Evolutionary conservation across 1,140 invertebrate species (phyloP), one percentile per base, ranked within the genome.

Genomic region (Bursaphelenchus mucronatus): DNA sequence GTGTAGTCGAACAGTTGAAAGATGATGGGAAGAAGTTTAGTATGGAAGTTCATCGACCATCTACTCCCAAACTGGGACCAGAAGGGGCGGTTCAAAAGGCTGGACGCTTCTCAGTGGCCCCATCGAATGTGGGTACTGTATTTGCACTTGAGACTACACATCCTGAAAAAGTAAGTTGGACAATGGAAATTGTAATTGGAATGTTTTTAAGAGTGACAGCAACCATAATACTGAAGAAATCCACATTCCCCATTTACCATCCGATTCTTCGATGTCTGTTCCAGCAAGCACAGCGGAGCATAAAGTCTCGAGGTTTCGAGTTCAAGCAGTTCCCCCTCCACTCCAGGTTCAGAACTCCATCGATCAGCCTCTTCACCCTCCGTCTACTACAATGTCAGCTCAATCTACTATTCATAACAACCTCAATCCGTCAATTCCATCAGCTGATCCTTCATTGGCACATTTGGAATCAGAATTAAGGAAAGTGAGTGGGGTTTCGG

Each of bases 401-500:
- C 45, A 47, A 11, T 68, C 66, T 7, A 51, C 65, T 3, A 30
- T 69, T 0, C 49, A 55, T 2, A 51, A 52, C 7, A 69, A 45
- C 52, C 40, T 47, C 54, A 51, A 15, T 52, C 55, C 63, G 2
- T 49, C 51, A 51, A n/a, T 50, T 8, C 30, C 41, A 50, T 19
- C 47, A 39, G 3, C 52, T 43, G 39, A 45, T 44, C 61, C 61
- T 11, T 46, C 61, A 15, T 40, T 71, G 11, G 57, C 53, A 21
- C 45, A 56, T 40, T 56, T 71, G 44, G 66, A 68, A 17, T 50
- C n/a, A 47, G 69, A 70, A 52, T 53, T 71, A 30, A 53, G 71
- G 17, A 70, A 70, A 61, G 64, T 71, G 11, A 71, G 70, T 45
- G 70, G 67, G 15, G 67, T 69, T 10, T 21, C 69, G 8, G 51